Conservation (phyloP, 2,797 vertebrate species). For the Leptatherina wallacei region DNA sequence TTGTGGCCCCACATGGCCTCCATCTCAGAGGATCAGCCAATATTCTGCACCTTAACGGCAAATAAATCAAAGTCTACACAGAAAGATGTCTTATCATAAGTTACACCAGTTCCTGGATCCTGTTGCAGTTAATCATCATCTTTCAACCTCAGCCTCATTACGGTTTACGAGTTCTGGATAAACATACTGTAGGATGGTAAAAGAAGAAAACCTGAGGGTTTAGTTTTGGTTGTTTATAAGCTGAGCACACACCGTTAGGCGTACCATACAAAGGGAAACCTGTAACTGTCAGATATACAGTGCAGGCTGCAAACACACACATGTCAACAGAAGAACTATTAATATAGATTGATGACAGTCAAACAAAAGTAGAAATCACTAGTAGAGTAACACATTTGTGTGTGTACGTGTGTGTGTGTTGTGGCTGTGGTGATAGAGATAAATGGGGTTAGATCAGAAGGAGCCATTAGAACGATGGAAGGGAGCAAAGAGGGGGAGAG, state of each 20-base stretch:
- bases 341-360: conserved; percentile 70
- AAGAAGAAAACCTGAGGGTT: conserved; percentile 41
- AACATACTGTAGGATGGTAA: conserved; percentile 51
- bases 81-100: conserved; percentile 72
- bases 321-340: conserved; percentile 32
- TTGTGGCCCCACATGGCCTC: conserved; percentile 67
- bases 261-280: conserved; percentile 39
- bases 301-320: conserved; percentile 24
- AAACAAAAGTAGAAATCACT: conserved; percentile 53
- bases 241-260: conserved; percentile 4
- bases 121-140: conserved; percentile 76
- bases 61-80: conserved; percentile 74
- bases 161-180: conserved; percentile 60
- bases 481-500: conserved; percentile 48
- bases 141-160: conserved; percentile 72
- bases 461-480: conserved; percentile 73
- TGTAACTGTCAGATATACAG: conserved; percentile 17
- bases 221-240: conserved; percentile 7
- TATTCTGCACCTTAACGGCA: conserved; percentile 64
- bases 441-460: conserved; percentile 76
- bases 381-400: conserved; percentile 37
- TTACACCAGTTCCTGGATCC: conserved; percentile 64
- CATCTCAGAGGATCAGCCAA: conserved; percentile 43
- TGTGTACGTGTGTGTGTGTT: conserved; percentile 19
- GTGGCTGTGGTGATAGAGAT: conserved; percentile 67